Base-by-base conservation (phyloP, 2,113 vertebrate species). In the Notiomystis cincta region DNA sequence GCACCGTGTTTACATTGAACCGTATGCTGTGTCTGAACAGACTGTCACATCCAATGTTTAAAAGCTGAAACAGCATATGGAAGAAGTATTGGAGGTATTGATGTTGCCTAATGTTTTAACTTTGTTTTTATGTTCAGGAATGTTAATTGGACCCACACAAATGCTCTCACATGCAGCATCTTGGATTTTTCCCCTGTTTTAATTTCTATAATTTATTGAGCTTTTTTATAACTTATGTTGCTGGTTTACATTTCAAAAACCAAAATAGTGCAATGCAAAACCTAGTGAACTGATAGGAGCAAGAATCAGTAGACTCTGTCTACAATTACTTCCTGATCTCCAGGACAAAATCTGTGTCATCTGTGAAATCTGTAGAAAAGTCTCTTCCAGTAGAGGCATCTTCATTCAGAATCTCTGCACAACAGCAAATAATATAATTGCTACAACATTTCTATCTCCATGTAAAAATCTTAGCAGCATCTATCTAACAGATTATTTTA, bases 101-200 rank as follows among this genome's bases (percentile, higher is more conserved):
- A 92, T 70, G 62, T 78, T 80, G 35, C 62, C 24, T 86, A 83
- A 81, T 80, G 27, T 66, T 90, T 90, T 80, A 93, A 37, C 12
- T 92, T 92, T 21, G 13, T 54, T 92, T 97, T 95, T 88, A 66
- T 64, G 21, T 95, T 96, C 75, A 66, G 73, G 58, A 96, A 97
- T 94, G 69, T 95, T 94, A 96, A 96, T 86, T 89, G 30, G 27
- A 85, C 33, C 35, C 65, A 95, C 66, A 61, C 66, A 90, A 92
- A 28, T 23, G 65, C 62, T 87, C 45, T 91, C 44, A 69, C 13
- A 82, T 79, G 24, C 14, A 82, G 18, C 45, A 38, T 38, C 28
- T 20, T 89, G 0, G 11, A 58, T 91, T 58, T 76, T 21, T 27
- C 7, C 13, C 23, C 16, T 25, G 14, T 48, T 85, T 92, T 77